These are phyloP conservation scores for Hafferia zeledoni DNA, from an alignment of 2,797 vertebrate genomes.

Conservation along the genomic window DNA sequence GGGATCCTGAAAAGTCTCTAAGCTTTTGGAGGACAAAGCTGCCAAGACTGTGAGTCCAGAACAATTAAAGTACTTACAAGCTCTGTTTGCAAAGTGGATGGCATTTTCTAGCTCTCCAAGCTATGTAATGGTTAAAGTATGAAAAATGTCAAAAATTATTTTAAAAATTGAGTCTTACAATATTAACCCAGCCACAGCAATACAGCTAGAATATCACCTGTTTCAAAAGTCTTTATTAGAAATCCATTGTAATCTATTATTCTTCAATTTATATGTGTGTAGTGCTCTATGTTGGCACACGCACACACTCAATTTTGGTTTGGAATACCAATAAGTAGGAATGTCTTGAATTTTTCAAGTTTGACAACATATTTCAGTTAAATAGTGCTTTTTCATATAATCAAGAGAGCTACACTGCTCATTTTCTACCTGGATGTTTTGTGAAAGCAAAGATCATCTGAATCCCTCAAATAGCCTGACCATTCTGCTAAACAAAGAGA, in stretches of 20 bases:
- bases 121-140: conserved; percentile 25
- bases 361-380: neutral
- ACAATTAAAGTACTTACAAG: conserved; percentile 33
- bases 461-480: neutral
- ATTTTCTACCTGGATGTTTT: neutral
- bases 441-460: neutral
- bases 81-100: neutral
- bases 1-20: neutral
- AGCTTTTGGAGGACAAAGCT: conserved; percentile 8
- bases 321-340: neutral
- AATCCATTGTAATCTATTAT: neutral
- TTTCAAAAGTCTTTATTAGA: neutral
- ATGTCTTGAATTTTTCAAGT: neutral
- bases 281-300: neutral
- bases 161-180: neutral
- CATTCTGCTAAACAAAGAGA: neutral
- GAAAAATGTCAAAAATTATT: neutral
- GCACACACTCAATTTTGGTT: neutral
- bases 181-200: neutral
- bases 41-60: neutral
- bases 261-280: neutral
- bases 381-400: neutral
- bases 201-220: neutral
- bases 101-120: conserved; percentile 9
- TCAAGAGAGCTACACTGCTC: neutral